phyloP scores from a whole-genome alignment of 1,140 invertebrate genomes.

The Hylaeus volcanicus region DNA sequence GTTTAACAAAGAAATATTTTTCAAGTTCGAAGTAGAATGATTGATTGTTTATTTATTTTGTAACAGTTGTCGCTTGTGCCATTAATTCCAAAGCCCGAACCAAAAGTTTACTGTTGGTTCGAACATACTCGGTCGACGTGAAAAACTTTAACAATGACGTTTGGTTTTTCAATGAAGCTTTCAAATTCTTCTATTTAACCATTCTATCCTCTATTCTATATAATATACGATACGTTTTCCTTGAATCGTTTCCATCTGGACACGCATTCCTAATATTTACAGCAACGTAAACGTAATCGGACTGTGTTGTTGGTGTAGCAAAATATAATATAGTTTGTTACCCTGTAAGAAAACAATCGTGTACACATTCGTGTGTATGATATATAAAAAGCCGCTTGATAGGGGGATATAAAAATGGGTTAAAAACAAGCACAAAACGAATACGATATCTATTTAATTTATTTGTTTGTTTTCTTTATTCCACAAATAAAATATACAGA shows the following conservation, averaged over 20 bases:
- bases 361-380: conserved; percentile 44
- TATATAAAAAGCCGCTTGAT: conserved; percentile 55
- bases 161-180: neutral
- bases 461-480: conserved; percentile 71
- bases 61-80: neutral
- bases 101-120: conserved; percentile 7
- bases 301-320: conserved; percentile 34
- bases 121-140: neutral
- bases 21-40: neutral
- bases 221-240: conserved; percentile 23
- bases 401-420: conserved; percentile 60
- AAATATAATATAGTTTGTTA: conserved; percentile 46
- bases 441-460: conserved; percentile 56
- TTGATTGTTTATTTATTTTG: neutral
- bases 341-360: conserved; percentile 61
- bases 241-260: conserved; percentile 15
- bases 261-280: conserved; percentile 46
- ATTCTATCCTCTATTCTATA: conserved; percentile 32
- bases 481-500: conserved; percentile 75
- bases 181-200: conserved; percentile 15
- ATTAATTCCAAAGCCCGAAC: conserved; percentile 26
- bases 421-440: conserved; percentile 70
- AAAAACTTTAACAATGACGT: conserved; percentile 2
- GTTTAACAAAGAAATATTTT: neutral
- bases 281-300: conserved; percentile 48